Base-by-base conservation (phyloP, 2,888 invertebrate species). In the Plusia festucae region DNA sequence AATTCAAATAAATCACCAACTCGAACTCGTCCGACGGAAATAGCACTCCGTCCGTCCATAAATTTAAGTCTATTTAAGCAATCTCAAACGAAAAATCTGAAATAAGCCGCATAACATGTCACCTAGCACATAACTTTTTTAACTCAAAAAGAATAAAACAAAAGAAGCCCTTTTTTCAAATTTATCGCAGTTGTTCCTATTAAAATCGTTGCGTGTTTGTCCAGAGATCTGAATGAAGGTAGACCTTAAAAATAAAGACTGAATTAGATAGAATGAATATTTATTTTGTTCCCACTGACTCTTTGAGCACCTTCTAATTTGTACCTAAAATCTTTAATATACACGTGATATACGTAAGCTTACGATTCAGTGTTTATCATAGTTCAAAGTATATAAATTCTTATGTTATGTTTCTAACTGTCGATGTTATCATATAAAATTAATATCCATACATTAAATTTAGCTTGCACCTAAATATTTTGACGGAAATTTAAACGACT, bases 41-140 rank as follows among this genome's bases (percentile, higher is more conserved):
- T 95, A 95, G 91, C 93, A 91, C 92, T 92, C 91, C 88, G 90
- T 84, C 88, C 89, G 90, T 89, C 88, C 92, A 93, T 95, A 94
- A 95, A 94, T 95, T 89, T 88, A 83, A 87, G 90, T 94, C 95
- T 94, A 94, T 95, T 95, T 94, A 93, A 91, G 90, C 90, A 89
- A 93, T 91, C 91, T 90, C 89, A 85, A 90, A 92, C 89, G 90
- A 94, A 94, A 93, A 93, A 93, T 93, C 93, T 89, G 86, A 92
- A 93, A 93, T 93, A 91, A 91, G 83, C 87, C 88, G 85, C 89
- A 88, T 89, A 90, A 87, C 89, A 88, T 86, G 87, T 88, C 89
- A 86, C 83, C 84, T 88, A 83, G 83, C 82, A 84, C 82, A 85
- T 83, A 83, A 83, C 84, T 87, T 86, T 84, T 83, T 79, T 73